A percentile compares a stretch with the other conserved stretches of the same genome.
Evolutionary conservation across 2,888 invertebrate species (phyloP).

Genomic region (Frankliniella fusca): DNA sequence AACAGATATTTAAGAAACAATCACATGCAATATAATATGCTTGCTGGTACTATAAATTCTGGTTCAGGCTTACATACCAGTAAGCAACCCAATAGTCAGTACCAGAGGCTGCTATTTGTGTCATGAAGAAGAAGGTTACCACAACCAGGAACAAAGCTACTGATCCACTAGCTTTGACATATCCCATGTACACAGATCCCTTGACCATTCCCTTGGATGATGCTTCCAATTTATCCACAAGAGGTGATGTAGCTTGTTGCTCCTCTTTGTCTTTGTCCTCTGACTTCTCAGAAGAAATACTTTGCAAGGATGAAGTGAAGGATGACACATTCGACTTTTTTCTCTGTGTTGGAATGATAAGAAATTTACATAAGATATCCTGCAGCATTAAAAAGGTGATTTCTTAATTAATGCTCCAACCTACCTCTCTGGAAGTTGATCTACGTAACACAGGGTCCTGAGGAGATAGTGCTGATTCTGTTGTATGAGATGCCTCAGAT

Average conservation of each 20-base stretch:
- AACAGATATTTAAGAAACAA: not conserved
- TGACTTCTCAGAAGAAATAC: not conserved
- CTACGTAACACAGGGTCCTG: not conserved
- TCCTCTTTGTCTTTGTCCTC: not conserved
- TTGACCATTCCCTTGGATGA: constrained; percentile 29
- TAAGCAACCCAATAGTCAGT: constrained; percentile 46
- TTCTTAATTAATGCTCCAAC: too few relatives aligned
- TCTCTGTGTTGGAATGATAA: not conserved
- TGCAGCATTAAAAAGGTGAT: too few relatives aligned
- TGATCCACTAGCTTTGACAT: constrained; percentile 57
- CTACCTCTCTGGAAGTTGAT: not conserved
- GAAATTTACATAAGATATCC: too few relatives aligned
- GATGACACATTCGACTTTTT: constrained; percentile 2
- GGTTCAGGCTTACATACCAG: constrained; percentile 36
- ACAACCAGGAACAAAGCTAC: constrained; percentile 51
- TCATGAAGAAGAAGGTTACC: constrained; percentile 51
- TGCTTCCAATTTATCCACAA: constrained; percentile 28
- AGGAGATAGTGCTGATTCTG: too few relatives aligned
- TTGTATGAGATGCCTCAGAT: not conserved
- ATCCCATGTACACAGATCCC: constrained; percentile 50
- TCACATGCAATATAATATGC: not conserved
- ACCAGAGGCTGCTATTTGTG: constrained; percentile 49
- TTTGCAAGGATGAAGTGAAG: not conserved
- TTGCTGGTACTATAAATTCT: not conserved
- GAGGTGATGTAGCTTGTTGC: not conserved